Conservation (phyloP, 1,140 invertebrate species). For the Dysdera silvatica region DNA sequence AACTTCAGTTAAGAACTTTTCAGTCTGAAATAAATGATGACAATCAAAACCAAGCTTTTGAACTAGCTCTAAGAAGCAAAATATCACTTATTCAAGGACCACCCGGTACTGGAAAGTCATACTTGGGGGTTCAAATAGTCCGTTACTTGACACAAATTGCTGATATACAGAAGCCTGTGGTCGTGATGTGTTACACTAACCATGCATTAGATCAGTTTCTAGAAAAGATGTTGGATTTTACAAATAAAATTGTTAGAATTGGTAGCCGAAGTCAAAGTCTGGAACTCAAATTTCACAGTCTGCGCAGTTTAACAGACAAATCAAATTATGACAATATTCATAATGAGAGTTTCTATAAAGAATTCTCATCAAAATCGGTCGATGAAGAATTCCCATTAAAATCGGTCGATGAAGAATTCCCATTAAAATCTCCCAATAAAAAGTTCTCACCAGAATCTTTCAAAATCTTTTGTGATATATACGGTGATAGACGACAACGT, state of each 20-base stretch:
- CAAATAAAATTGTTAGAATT: conserved; percentile 55
- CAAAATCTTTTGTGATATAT: too few species aligned
- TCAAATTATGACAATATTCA: too few species aligned
- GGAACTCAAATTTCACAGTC: conserved; percentile 15
- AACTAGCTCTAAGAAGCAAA: conserved; percentile 46
- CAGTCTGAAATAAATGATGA: too few species aligned
- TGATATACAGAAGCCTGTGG: conserved; percentile 48
- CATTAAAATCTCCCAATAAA: too few species aligned
- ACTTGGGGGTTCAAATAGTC: conserved; percentile 50
- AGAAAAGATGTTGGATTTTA: conserved; percentile 54
- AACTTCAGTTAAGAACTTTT: too few species aligned
- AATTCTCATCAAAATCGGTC: too few species aligned
- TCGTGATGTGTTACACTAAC: conserved; percentile 77
- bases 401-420: too few species aligned
- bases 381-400: too few species aligned
- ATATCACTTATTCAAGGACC: conserved; percentile 64
- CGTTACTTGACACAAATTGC: conserved; percentile 32
- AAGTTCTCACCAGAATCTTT: too few species aligned
- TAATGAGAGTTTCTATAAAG: too few species aligned
- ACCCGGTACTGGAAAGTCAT: conserved; percentile 74
- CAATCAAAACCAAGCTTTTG: conserved; percentile 46
- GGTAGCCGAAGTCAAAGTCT: conserved; percentile 57
- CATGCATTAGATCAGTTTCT: conserved; percentile 83
- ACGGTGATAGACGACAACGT: too few species aligned
- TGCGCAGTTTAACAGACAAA: too few species aligned